Conservation (phyloP, 2,888 invertebrate species). For the Lingula anatina region DNA sequence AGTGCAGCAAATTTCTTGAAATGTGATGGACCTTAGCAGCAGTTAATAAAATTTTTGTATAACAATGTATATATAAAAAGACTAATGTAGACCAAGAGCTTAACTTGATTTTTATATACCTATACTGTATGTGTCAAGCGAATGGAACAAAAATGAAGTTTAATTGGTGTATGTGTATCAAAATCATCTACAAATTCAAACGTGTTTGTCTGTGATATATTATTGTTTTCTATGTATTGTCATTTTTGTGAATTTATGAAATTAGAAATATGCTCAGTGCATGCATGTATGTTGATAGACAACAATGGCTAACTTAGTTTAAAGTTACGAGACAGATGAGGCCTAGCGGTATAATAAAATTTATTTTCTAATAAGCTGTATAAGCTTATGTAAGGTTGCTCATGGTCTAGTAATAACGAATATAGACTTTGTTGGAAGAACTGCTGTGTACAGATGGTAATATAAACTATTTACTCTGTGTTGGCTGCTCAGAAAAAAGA, state of each 20-base stretch:
- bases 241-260: no score
- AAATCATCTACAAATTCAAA: neutral
- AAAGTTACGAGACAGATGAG: neutral
- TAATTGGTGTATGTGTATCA: neutral
- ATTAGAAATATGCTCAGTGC: neutral
- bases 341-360: neutral
- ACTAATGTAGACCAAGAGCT: neutral
- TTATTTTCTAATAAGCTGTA: neutral
- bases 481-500: no score
- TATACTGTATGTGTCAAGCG: neutral
- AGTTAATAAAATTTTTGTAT: neutral
- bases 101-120: neutral
- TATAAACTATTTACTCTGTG: no score
- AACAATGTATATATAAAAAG: neutral
- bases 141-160: neutral
- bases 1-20: no score
- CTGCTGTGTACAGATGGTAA: no score
- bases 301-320: neutral
- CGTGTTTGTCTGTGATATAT: neutral
- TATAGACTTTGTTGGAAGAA: neutral
- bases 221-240: neutral
- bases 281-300: neutral
- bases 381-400: neutral
- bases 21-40: conserved; percentile 44
- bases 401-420: neutral